Conservation (phyloP, 2,113 vertebrate species). For the Lasiurus cinereus region DNA sequence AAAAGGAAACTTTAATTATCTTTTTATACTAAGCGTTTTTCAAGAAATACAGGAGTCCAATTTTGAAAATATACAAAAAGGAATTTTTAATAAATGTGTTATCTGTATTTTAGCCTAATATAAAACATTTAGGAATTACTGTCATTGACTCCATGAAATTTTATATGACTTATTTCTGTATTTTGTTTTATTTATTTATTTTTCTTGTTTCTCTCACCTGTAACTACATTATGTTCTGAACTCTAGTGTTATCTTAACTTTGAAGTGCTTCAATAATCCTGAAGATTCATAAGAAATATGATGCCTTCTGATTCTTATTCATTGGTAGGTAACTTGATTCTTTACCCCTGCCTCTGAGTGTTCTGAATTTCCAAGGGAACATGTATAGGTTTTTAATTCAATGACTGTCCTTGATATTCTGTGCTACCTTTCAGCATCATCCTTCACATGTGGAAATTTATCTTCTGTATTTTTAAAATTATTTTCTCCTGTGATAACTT, state of each 20-base stretch:
- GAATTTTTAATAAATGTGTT: constrained; percentile 1
- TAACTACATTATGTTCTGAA: not conserved
- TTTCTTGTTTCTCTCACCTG: not conserved
- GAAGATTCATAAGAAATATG: not conserved
- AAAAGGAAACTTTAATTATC: not conserved
- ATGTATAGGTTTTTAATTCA: not conserved
- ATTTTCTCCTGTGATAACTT: not conserved
- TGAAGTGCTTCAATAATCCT: not conserved
- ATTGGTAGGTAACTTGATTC: not conserved
- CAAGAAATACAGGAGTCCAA: not conserved
- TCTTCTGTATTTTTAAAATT: not conserved
- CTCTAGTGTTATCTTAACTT: not conserved
- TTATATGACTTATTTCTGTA: constrained; percentile 16
- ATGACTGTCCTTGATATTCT: not conserved
- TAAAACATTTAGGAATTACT: not conserved
- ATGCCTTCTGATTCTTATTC: not conserved
- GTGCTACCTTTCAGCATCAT: not conserved
- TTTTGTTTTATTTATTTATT: not conserved
- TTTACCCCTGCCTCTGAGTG: not conserved
- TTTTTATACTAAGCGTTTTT: not conserved
- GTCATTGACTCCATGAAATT: not conserved
- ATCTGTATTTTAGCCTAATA: not conserved
- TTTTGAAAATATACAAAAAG: not conserved
- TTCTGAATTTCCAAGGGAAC: not conserved
- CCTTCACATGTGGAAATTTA: not conserved